Evolutionary conservation across 2,797 vertebrate species (phyloP).

Genomic region (Acanthurus lineatus): DNA sequence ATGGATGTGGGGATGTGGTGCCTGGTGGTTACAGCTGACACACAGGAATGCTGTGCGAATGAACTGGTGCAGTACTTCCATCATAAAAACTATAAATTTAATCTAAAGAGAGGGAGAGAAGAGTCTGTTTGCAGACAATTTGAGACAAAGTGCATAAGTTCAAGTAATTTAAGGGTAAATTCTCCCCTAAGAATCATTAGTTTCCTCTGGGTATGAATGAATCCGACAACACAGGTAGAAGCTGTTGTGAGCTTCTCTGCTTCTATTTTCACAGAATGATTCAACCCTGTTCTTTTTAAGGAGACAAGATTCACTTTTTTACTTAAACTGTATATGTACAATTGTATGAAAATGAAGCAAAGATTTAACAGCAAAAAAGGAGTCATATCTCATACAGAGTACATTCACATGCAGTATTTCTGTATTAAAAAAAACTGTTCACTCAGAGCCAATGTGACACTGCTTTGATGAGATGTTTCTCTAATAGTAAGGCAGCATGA

Average conservation of each 20-base stretch:
- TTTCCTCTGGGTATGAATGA: conserved; percentile 55
- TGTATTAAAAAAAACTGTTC: neutral
- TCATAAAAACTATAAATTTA: conserved; percentile 39
- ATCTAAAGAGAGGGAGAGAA: conserved; percentile 27
- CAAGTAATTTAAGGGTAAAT: conserved; percentile 57
- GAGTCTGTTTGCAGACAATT: conserved; percentile 59
- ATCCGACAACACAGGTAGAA: conserved; percentile 38
- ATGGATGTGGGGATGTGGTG: conserved; percentile 14
- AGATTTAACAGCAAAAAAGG: neutral
- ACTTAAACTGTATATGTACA: neutral
- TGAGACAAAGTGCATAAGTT: conserved; percentile 32
- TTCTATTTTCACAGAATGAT: no score
- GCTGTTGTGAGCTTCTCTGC: conserved; percentile 26
- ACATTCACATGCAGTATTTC: neutral
- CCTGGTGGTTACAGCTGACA: conserved; percentile 35
- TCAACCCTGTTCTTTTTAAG: neutral
- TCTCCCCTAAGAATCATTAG: conserved; percentile 44
- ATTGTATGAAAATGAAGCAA: neutral
- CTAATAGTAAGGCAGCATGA: no score
- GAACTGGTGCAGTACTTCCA: conserved; percentile 27
- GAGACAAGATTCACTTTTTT: neutral
- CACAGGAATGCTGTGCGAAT: conserved; percentile 8
- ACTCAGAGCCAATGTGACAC: neutral
- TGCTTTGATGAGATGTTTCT: neutral
- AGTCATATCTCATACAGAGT: neutral